Evolutionary conservation across 2,797 vertebrate genomes (phyloP).

Genomic region (Garrulus glandarius): DNA sequence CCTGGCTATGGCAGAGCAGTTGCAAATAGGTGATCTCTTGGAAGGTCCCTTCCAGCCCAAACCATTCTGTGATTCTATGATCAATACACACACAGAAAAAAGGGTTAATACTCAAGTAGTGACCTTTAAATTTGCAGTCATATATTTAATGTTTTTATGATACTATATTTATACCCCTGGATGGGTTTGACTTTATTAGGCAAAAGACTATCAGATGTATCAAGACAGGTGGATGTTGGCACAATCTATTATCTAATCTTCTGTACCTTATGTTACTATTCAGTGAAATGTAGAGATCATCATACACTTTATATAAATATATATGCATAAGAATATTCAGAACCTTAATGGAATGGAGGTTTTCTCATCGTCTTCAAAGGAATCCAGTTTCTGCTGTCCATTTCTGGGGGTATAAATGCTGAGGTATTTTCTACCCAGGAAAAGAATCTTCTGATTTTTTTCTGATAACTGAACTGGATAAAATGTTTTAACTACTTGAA

Average conservation of each 20-base stretch:
- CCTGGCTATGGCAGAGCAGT: no score
- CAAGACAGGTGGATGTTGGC: background rate
- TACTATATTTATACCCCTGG: background rate
- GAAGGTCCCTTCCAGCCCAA: background rate
- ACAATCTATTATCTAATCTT: background rate
- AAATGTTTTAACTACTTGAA: background rate
- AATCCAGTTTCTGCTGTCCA: background rate
- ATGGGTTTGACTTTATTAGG: background rate
- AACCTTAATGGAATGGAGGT: background rate
- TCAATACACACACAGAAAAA: background rate
- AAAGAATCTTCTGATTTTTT: background rate
- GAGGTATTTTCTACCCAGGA: background rate
- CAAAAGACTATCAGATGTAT: background rate
- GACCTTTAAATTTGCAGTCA: background rate
- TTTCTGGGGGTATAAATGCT: background rate
- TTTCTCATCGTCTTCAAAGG: background rate
- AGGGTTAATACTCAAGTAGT: background rate
- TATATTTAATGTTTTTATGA: background rate
- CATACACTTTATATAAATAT: background rate
- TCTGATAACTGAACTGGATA: background rate
- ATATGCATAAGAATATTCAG: background rate
- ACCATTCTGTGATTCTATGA: background rate
- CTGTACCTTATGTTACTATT: background rate
- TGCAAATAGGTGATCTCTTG: background rate
- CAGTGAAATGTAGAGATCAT: background rate